Evolutionary conservation across 2,797 vertebrate genomes (phyloP), one percentile per base, ranked within the genome.

Genomic region (Parauchenoglanis punctatus): DNA sequence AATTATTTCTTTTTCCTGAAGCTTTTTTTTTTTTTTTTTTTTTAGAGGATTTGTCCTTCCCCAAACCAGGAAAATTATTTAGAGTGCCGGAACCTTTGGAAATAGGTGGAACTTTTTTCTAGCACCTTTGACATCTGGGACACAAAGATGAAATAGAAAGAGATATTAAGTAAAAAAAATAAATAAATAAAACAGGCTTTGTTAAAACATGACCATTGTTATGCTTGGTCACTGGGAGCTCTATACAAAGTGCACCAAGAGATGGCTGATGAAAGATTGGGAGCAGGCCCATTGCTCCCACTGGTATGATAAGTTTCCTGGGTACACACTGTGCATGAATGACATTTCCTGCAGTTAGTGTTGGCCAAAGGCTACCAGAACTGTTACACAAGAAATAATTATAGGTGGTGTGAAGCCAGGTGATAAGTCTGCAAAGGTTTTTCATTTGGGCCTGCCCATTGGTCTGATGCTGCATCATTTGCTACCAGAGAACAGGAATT

Each of bases 381-480:
- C 17, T 40, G 17, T 12, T 59, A 58, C 54, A 58, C 52, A 80
- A 20, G 77, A 80, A 52, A 65, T 28, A 82, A 65, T 49, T 40
- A 58, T 23, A 28, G 54, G 11, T 40, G 77, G 77, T 59, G 56
- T 59, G 56, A 80, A 80, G 17, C 18, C 18, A 13, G 31, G 11
- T 80, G 77, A 80, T 80, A 80, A 59, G 77, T 59, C 31, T 59
- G 54, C 20, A 11, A 58, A 58, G 25, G 56, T 40, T 59, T 78
- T 80, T 59, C 56, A 40, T 40, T 80, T 40, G 54, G 56, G 5
- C 31, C 56, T 59, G 54, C 15, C 31, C 20, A 40, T 23, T 59
- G 56, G 77, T 80, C 56, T 80, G 77, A 40, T 59, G 5, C 20
- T 44, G 56, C 31, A 59, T 59, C 56, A 80, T 35, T 80, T 80